These are phyloP conservation scores for Lithophane ornitopus DNA, from an alignment of 2,888 invertebrate species.

Conservation along the genomic window DNA sequence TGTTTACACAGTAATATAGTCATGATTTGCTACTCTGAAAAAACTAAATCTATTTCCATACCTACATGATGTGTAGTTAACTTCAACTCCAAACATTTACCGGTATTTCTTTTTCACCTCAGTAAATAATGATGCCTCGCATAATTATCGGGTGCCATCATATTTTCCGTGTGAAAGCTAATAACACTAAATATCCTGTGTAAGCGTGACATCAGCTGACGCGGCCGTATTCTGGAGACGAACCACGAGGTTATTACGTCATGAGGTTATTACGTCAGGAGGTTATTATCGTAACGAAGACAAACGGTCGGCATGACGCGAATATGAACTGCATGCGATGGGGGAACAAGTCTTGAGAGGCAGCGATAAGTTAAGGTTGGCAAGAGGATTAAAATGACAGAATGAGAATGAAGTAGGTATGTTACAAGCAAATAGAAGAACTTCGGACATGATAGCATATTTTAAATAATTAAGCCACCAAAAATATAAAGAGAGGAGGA, in stretches of 20 bases:
- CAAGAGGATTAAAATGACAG: neutral
- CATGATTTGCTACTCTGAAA: neutral
- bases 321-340: constrained; percentile 72
- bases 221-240: constrained; percentile 59
- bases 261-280: constrained; percentile 64
- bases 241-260: constrained; percentile 59
- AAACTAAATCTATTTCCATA: neutral
- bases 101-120: constrained; percentile 3
- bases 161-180: constrained; percentile 59
- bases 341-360: constrained; percentile 5
- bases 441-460: neutral
- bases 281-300: constrained; percentile 80
- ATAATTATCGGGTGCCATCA: constrained; percentile 43
- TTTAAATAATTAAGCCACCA: neutral
- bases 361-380: constrained; percentile 17
- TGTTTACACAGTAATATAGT: neutral
- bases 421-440: neutral
- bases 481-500: no score
- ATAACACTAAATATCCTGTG: constrained; percentile 58
- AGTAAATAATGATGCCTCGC: neutral
- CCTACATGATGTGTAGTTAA: neutral
- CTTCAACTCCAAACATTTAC: neutral
- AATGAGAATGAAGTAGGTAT: neutral
- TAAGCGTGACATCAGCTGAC: constrained; percentile 61
- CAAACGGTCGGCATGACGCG: constrained; percentile 75